These are phyloP conservation scores for Trilocha varians DNA, from an alignment of 2,888 invertebrate species.

Conservation along the genomic window DNA sequence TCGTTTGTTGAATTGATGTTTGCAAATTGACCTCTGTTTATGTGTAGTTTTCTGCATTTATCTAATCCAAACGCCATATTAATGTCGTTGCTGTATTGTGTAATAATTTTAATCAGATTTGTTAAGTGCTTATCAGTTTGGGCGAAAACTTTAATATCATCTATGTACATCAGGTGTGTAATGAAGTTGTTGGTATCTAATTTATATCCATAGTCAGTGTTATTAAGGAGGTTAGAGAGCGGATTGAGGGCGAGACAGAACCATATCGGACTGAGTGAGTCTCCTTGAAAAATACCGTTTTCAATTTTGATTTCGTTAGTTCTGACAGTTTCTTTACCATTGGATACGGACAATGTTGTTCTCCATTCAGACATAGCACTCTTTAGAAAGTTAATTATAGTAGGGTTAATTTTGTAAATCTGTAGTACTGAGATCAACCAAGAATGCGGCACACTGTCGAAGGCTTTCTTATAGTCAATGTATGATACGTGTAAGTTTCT, in stretches of 20 bases:
- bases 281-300: constrained; percentile 10
- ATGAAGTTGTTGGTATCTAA: not conserved
- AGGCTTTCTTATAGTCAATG: constrained; percentile 8
- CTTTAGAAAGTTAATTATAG: constrained; percentile 4
- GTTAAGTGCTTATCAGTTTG: not conserved
- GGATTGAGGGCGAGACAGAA: constrained; percentile 11
- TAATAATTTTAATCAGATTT: constrained; percentile 1
- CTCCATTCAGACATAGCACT: constrained; percentile 8
- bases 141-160: not conserved
- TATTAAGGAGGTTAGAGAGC: constrained; percentile 1
- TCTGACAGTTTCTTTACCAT: not conserved
- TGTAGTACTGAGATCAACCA: constrained; percentile 8
- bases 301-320: constrained; percentile 7
- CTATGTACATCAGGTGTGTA: constrained; percentile 2
- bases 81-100: constrained; percentile 4
- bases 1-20: too few relatives aligned
- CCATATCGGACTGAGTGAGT: constrained; percentile 11
- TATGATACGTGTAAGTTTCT: constrained; percentile 5
- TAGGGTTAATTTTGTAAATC: constrained; percentile 9
- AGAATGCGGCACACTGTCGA: constrained; percentile 5
- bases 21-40: too few relatives aligned
- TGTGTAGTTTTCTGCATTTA: constrained; percentile 5
- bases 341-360: constrained; percentile 3
- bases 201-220: not conserved
- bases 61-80: constrained; percentile 4